These are phyloP conservation scores for Mus caroli DNA, from an alignment of 2,797 vertebrate species.

Conservation along the genomic window DNA sequence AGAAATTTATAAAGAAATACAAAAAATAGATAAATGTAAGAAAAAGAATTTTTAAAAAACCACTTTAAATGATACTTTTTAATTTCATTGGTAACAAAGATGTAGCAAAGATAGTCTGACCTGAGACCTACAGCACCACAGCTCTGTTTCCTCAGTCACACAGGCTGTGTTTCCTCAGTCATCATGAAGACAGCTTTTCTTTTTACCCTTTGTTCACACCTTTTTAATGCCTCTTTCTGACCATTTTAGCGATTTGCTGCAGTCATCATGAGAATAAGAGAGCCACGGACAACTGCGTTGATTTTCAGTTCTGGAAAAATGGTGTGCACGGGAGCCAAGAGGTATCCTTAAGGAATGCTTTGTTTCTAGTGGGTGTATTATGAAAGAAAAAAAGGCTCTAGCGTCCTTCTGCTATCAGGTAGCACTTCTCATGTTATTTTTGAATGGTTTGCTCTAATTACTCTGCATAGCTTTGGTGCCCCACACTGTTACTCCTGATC, in stretches of 20 bases:
- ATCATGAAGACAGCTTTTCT: not conserved
- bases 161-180: not conserved
- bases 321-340: slow-evolving; percentile 99
- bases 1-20: not conserved
- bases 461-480: not conserved
- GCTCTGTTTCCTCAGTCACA: not conserved
- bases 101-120: not conserved
- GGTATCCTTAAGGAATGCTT: slow-evolving; percentile 87
- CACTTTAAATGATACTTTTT: not conserved
- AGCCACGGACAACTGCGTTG: slow-evolving; percentile 98
- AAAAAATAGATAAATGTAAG: not conserved
- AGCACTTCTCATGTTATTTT: not conserved
- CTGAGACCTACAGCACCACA: no score
- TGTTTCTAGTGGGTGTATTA: not conserved
- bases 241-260: slow-evolving; percentile 97
- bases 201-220: not conserved
- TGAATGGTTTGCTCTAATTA: not conserved
- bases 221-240: slow-evolving; percentile 70
- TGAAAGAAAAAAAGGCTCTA: not conserved
- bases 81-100: not conserved
- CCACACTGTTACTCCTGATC: not conserved
- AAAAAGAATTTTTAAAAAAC: not conserved
- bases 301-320: slow-evolving; percentile 99
- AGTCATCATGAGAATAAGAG: slow-evolving; percentile 99
- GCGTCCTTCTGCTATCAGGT: not conserved